These are phyloP conservation scores for Spheniscus mendiculus DNA, from an alignment of 2,113 vertebrate species.

Conservation along the genomic window DNA sequence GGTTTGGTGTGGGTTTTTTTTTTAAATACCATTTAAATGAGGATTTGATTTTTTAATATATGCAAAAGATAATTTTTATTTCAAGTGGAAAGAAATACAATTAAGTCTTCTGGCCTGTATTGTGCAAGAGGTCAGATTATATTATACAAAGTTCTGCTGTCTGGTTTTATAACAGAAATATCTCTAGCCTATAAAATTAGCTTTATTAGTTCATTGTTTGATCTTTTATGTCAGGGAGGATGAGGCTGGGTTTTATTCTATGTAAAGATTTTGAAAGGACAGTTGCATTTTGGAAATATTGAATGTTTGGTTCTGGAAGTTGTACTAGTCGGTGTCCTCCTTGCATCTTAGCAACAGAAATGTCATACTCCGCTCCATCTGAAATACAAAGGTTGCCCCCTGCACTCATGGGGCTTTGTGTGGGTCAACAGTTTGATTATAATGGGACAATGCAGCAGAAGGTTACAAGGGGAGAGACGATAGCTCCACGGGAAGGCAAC, in stretches of 20 bases:
- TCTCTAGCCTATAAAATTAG: background rate
- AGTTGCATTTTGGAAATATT: background rate
- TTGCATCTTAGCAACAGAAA: background rate
- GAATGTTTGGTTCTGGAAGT: background rate
- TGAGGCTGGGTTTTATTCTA: background rate
- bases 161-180: background rate
- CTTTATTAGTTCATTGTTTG: background rate
- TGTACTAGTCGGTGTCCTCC: rapidly evolving
- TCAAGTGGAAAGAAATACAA: background rate
- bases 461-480: background rate
- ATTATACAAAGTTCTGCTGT: background rate
- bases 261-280: background rate
- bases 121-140: background rate
- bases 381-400: background rate
- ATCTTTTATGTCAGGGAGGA: background rate
- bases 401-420: rapidly evolving
- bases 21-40: background rate
- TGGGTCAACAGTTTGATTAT: background rate
- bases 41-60: background rate
- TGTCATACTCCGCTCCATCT: background rate
- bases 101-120: background rate
- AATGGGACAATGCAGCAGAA: background rate
- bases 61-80: background rate
- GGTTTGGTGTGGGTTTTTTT: background rate
- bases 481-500: background rate